Evolutionary conservation across 2,888 invertebrate species (phyloP), one percentile per base, ranked within the genome.

Genomic region (Conus canariensis): DNA sequence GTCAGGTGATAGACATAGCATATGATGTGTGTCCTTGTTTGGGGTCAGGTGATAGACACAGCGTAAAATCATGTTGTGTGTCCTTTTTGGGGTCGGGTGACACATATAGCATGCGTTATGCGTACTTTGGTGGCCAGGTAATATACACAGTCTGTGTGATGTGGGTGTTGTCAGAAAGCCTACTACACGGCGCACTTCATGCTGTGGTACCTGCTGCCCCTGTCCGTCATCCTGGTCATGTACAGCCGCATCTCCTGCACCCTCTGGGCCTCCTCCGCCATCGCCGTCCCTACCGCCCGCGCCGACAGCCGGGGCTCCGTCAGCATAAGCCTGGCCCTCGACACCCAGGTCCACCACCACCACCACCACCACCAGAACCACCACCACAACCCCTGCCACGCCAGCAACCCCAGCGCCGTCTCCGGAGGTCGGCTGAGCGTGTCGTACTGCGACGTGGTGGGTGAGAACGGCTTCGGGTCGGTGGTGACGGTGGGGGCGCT

Each of bases 191-290:
- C 98, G 92, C 98, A 98, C 96, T 98, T 98, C 94, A 97, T 98
- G 10, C 97, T 98, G 16, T 97, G 98, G 91, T 98, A 98, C 96
- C 97, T 98, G 82, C 97, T 98, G 80, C 99, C 99, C 0, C 96
- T 99, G 88, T 97, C 87, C 56, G 77, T 90, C 82, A 97, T 98
- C 59, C 98, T 99, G 0, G 97, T 98, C 80, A 97, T 98, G 70
- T 99, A 99, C 96, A 98, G 98, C 70, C 97, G 98, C 94, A 98
- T 99, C 90, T 98, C 98, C 6, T 97, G 98, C 58, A 98, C 98
- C 0, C 96, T 99, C 77, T 98, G 98, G 98, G 94, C 97, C 97
- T 64, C 83, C 64, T 45, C 80, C 56, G 30, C 80, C 60, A 59
- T n/a, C 45, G 19, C 56, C 14, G 30, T 19, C 45, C 64, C 30